Evolutionary conservation across 30 jellyfish, hydroid and myxozoan species (phyloP).

Genomic region (Phacellophora camtschatica): DNA sequence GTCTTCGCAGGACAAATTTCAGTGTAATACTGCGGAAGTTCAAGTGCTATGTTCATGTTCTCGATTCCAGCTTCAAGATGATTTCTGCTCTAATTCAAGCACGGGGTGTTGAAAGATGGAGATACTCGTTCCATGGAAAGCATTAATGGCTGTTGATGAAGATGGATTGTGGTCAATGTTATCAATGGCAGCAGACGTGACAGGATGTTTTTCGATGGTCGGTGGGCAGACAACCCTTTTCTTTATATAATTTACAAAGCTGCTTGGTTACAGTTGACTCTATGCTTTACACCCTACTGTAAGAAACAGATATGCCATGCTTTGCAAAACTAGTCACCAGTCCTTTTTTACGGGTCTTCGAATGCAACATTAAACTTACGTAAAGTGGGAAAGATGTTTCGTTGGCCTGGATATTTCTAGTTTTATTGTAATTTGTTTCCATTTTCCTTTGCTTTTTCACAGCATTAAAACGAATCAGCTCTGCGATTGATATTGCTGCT

Average conservation of each 20-base stretch:
- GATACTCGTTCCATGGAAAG: slow-evolving; percentile 49
- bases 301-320: slow-evolving; percentile 16
- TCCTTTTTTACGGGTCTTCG: slow-evolving; percentile 5
- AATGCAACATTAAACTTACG: slow-evolving; percentile 19
- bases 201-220: not conserved
- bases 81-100: too few relatives aligned
- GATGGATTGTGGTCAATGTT: slow-evolving; percentile 48
- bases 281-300: not conserved
- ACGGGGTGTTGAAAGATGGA: slow-evolving; percentile 37
- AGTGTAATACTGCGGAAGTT: not conserved
- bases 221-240: slow-evolving; percentile 38
- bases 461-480: not conserved
- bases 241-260: slow-evolving; percentile 4
- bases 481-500: not conserved
- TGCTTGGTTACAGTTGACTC: not conserved
- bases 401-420: not conserved
- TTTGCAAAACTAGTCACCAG: slow-evolving; percentile 16
- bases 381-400: slow-evolving; percentile 35
- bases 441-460: not conserved
- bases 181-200: slow-evolving; percentile 41
- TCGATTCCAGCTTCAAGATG: not conserved
- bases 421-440: not conserved
- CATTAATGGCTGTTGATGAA: slow-evolving; percentile 12
- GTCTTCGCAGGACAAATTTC: not conserved
- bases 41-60: not conserved